Evolutionary conservation across 2,113 vertebrate genomes (phyloP), one percentile per base, ranked within the genome.

Genomic region (Hiodon alosoides): DNA sequence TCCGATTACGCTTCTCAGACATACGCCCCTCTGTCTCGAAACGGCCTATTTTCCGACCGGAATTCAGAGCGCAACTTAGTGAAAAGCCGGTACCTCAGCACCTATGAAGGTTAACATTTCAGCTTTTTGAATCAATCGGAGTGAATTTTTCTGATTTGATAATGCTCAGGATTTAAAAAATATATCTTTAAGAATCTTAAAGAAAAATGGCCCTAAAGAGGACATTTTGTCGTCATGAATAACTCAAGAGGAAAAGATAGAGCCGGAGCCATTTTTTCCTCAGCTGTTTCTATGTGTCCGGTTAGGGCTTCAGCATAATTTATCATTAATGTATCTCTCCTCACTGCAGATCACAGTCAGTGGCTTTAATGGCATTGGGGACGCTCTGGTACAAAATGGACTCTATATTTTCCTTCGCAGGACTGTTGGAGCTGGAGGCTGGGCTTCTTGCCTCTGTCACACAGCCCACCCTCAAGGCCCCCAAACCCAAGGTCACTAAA

Each of bases 401-500:
- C 9, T 70, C 13, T 81, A 16, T 80, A 6, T 72, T 9, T 80
- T 81, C 4, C 69, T n/a, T 80, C 5, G 14, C 67, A 98, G 95
- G 95, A 61, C 83, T 97, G 62, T 80, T 89, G 31, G 86, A 94
- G 70, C 79, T 97, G 74, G 95, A 98, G 76, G 81, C 86, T 4
- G 77, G 80, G 82, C 88, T 95, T 59, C 87, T 83, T 3, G 69
- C 80, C 68, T 93, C 91, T 59, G 79, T 90, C 61, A 84, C 82
- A 5, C 89, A 92, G 54, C 78, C 87, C 9, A 62, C 69, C 17
- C 85, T 84, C 79, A 86, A 82, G 82, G 75, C 75, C 46, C 86
- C 86, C 31, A 90, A 87, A 81, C 85, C 88, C 4, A 91, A 82
- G 83, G 48, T 47, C 52, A 61, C 31, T 14, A 81, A 79, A 69